Evolutionary conservation across 2,797 vertebrate species (phyloP), one percentile per base, ranked within the genome.

Genomic region (Silurus lanzhouensis): DNA sequence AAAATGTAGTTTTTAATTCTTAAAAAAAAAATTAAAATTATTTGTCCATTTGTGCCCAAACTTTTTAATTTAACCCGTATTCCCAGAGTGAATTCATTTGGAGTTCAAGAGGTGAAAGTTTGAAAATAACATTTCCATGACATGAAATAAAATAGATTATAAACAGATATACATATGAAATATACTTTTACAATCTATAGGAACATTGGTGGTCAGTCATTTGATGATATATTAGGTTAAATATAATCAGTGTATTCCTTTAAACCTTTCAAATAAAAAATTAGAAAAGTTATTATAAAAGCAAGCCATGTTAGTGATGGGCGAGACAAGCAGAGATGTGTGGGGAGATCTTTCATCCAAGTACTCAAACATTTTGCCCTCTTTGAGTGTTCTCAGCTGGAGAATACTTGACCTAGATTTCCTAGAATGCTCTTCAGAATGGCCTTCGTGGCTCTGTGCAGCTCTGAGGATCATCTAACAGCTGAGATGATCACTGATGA

Each of bases 341-440:
- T 57, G 44, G 84, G 48, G 2, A 25, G 52, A 17, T 17, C 75
- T 31, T 58, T 44, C 15, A 75, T 27, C 72, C 31, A 44, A 78
- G 75, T 61, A 27, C 27, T 61, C 12, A 15, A 13, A 38, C 61
- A 44, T 6, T 78, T 38, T 78, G 57, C 57, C 31, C 72, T 52
- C 68, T 63, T 27, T 81, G 66, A 78, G 44, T 25, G 55, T 80
- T 67, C 48, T 76, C 80, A 72, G 66, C 76, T 72, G 63, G 83
- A 84, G 72, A 85, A 61, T 61, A 25, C 22, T 79, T 82, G 58
- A 78, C 68, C 85, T 70, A 88, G 81, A 87, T 90, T 81, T 67
- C 66, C 78, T 25, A 68, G 84, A 66, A 63, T 68, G 70, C 64
- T 74, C 77, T 63, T 25, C 27, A 25, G 75, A 31, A 67, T 83